Base-by-base conservation (phyloP, 2,113 vertebrate species). In the Toxotes jaculatrix region DNA sequence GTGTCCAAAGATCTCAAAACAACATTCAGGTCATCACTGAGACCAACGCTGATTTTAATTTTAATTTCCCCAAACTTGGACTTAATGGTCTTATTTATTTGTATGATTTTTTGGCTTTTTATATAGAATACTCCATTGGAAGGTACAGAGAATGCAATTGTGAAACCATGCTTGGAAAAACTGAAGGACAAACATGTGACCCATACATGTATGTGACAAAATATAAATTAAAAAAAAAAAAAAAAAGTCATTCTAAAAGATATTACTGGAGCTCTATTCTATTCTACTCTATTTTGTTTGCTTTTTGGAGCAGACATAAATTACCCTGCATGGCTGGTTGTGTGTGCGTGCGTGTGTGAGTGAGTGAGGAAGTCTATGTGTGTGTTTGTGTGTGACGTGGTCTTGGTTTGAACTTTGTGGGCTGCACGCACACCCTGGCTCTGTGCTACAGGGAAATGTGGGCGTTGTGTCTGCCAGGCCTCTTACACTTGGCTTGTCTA, bases 401-500 rank as follows among this genome's bases (percentile, higher is more conserved):
- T 91, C 77, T 80, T 69, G 86, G 80, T 85, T 91, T 94, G 88
- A 91, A 88, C 88, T 90, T 91, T 92, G 88, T 88, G 38, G 19
- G 83, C 83, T 88, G 88, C 93, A 92, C 86, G 82, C 93, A 91
- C 89, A 90, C 75, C 84, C 86, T 68, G 42, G 66, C 88, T 90
- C 85, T 74, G 83, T 89, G 91, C 91, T 92, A 82, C 79, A 78
- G 90, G 92, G 90, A 91, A 87, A 93, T 89, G 90, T 92, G 90
- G 93, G 91, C 89, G 91, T 89, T 86, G 90, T 93, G 86, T 90
- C 93, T 93, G 89, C 92, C 89, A 93, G 92, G 88, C 89, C 90
- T 93, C 88, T 93, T 92, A 93, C 91, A 93, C 92, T 91, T 91
- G 90, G 89, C 91, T 90, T 94, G 91, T 94, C 92, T 81, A 90